Conservation (phyloP, 2,797 vertebrate species). For the Hemibagrus guttatus region DNA sequence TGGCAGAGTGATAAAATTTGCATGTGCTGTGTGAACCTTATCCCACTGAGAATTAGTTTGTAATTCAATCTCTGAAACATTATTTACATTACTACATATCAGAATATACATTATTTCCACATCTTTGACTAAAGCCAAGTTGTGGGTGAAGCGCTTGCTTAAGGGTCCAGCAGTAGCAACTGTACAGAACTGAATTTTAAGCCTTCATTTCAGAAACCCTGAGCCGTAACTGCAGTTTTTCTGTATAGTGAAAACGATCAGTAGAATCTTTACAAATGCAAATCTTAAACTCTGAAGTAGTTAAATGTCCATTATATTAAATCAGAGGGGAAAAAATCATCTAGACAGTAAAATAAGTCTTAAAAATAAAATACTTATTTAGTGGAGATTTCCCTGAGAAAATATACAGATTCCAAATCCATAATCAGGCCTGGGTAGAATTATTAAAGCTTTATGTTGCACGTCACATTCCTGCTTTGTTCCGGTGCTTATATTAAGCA, state of each 20-base stretch:
- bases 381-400: not conserved
- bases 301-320: not conserved
- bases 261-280: not conserved
- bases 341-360: not conserved
- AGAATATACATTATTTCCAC: not conserved
- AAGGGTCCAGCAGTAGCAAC: not conserved
- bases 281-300: not conserved
- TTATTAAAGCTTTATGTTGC: not conserved
- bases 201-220: no score
- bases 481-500: conserved; percentile 12
- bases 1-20: not conserved
- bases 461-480: conserved; percentile 2
- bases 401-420: not conserved
- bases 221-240: not conserved
- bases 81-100: not conserved
- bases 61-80: not conserved
- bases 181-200: no score
- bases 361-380: no score
- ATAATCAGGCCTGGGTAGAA: not conserved
- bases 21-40: not conserved
- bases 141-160: not conserved
- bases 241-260: not conserved
- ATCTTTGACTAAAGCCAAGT: not conserved
- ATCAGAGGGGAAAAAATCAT: not conserved
- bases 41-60: not conserved